Evolutionary conservation across 53 echinoderm and acorn worm genomes (phyloP), one percentile per base, ranked within the genome.

Genomic region (Mesocentrotus franciscanus): DNA sequence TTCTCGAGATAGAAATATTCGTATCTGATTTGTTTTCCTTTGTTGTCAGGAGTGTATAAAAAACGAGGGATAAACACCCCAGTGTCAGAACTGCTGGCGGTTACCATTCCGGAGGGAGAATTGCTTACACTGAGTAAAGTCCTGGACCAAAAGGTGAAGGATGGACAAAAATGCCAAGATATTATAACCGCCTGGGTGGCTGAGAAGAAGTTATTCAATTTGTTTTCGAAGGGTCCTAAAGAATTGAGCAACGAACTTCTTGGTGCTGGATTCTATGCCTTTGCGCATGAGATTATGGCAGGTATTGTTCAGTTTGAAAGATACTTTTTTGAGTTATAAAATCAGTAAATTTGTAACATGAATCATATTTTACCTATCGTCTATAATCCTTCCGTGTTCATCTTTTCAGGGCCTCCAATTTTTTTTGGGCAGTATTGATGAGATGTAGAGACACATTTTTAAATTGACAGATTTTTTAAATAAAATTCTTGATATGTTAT

Each of bases 231-330:
- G 83, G 39, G 35, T 9, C 83, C 83, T 10, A 39, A 12, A 16
- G 35, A 42, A 8, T 83, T 83, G 42, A 83, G 83, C 42, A 83
- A 83, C 83, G 1, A 83, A 8, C 22, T 83, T 12, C 83, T 83
- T 35, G 36, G 10, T 39, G 83, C 83, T 12, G 83, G 83, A 83
- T 83, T 83, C 83, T 42, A 83, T 42, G 1, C 7, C 4, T 83
- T 83, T 83, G 83, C 83, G 35, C 22, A 42, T 42, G 83, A 83
- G 42, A 83, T 83, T 42, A 83, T 83, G 83, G 42, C 83, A 83
- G 83, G 83, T 83, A 18, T 42, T 12, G 1, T 10, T 8, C 5
- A 30, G 4, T 16, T 72, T 27, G 29, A 27, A 72, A 7, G 12
- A 10, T 27, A 27, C 0, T 66, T 66, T 22, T 66, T 0, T 6